Evolutionary conservation across 2,113 vertebrate species (phyloP).

Genomic region (Zosterops japonicus): DNA sequence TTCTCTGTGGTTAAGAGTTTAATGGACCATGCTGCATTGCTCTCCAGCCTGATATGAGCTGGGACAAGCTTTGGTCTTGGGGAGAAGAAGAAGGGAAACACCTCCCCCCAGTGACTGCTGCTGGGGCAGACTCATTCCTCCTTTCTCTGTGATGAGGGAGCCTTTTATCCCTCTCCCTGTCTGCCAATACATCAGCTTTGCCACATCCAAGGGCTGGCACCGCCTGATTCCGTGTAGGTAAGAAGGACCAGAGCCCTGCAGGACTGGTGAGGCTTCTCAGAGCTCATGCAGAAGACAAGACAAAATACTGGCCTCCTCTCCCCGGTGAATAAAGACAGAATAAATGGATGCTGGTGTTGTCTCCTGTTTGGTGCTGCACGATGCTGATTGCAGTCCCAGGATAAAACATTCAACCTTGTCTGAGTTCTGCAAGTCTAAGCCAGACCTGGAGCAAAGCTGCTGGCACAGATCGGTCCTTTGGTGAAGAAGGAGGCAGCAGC

Average conservation of each 20-base stretch:
- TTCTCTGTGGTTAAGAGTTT: not conserved
- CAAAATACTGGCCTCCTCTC: not conserved
- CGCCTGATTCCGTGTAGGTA: not conserved
- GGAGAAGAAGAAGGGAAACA: not conserved
- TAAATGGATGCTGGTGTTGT: not conserved
- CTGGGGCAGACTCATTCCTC: not conserved
- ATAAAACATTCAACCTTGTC: not conserved
- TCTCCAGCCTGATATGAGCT: not conserved
- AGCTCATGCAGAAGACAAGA: not conserved
- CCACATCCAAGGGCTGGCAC: not conserved
- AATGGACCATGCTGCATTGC: not conserved
- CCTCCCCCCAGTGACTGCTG: not conserved
- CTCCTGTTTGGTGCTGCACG: not conserved
- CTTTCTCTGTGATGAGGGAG: not conserved
- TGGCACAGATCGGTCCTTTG: not conserved
- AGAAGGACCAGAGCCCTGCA: not conserved
- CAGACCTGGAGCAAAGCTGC: not conserved
- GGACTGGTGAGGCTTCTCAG: not conserved
- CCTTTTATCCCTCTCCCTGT: not conserved
- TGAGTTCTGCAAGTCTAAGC: not conserved
- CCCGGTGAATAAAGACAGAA: conserved; percentile 30
- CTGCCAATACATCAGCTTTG: not conserved
- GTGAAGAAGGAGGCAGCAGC: not conserved
- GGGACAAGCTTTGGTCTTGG: not conserved
- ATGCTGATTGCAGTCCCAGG: not conserved